Conservation (phyloP, 2,113 vertebrate genomes). For the Lates calcarifer region DNA sequence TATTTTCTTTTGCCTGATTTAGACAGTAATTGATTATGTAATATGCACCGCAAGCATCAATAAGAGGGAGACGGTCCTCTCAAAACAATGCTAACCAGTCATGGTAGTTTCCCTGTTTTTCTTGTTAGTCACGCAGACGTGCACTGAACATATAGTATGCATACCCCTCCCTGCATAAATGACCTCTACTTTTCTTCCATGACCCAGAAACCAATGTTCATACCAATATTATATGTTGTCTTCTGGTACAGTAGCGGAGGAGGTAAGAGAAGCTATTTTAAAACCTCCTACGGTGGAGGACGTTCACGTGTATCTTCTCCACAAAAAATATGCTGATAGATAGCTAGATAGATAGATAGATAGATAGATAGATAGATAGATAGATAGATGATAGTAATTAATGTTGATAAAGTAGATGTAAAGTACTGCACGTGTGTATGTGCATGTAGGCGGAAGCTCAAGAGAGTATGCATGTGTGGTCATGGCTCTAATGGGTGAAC, state of each 20-base stretch:
- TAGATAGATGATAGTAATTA: neutral
- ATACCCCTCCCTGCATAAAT: constrained; percentile 7
- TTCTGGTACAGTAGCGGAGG: constrained; percentile 53
- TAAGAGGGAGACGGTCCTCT: neutral
- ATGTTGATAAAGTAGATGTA: neutral
- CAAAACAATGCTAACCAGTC: constrained; percentile 13
- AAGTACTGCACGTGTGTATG: neutral
- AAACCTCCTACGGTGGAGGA: constrained; percentile 46
- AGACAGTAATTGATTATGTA: constrained; percentile 49
- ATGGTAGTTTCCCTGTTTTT: constrained; percentile 1
- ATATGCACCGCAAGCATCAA: constrained; percentile 8
- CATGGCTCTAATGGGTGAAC: constrained; percentile 27
- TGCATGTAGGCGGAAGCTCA: constrained; percentile 41
- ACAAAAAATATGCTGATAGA: neutral
- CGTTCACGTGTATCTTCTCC: constrained; percentile 37
- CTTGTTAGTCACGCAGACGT: constrained; percentile 6
- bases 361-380: neutral
- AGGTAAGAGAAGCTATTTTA: constrained; percentile 69
- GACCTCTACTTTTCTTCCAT: constrained; percentile 49
- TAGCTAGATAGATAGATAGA: constrained; percentile 7
- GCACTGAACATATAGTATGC: neutral
- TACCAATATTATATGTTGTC: constrained; percentile 42
- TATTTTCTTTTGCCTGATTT: constrained; percentile 36
- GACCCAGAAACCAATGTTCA: constrained; percentile 65
- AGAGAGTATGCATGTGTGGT: constrained; percentile 41